Conservation (phyloP, 2,888 invertebrate genomes). For the Pogonocherus hispidulus region DNA sequence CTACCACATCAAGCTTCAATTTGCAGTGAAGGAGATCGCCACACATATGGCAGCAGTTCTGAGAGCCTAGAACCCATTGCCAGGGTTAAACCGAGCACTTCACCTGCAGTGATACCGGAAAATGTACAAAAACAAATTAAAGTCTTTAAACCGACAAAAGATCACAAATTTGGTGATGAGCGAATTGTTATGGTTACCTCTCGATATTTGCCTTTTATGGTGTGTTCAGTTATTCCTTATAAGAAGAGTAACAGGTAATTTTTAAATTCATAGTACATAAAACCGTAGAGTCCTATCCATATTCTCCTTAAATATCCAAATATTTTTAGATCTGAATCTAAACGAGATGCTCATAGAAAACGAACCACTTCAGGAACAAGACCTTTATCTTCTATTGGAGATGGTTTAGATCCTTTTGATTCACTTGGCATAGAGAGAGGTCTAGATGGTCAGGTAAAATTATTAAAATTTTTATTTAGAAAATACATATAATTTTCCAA, state of each 20-base stretch:
- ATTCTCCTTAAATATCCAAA: slow-evolving; percentile 9
- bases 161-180: slow-evolving; percentile 82
- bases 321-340: slow-evolving; percentile 51
- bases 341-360: slow-evolving; percentile 73
- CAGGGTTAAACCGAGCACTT: slow-evolving; percentile 58
- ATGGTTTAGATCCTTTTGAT: slow-evolving; percentile 88
- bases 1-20: slow-evolving; percentile 70
- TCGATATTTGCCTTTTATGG: slow-evolving; percentile 84
- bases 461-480: not conserved
- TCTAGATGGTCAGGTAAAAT: slow-evolving; percentile 82
- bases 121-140: slow-evolving; percentile 74
- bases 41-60: slow-evolving; percentile 81
- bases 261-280: not conserved
- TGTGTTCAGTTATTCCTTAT: slow-evolving; percentile 91
- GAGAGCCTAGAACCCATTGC: slow-evolving; percentile 76
- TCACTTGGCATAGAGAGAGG: slow-evolving; percentile 85
- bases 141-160: slow-evolving; percentile 74
- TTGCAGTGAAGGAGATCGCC: slow-evolving; percentile 72
- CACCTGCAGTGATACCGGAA: slow-evolving; percentile 68
- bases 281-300: not conserved
- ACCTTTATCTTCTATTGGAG: slow-evolving; percentile 87
- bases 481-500: no score
- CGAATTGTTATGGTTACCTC: slow-evolving; percentile 86
- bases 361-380: slow-evolving; percentile 87
- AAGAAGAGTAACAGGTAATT: slow-evolving; percentile 66